Base-by-base conservation (phyloP, 2,888 invertebrate genomes). In the Branchellion lobata region DNA sequence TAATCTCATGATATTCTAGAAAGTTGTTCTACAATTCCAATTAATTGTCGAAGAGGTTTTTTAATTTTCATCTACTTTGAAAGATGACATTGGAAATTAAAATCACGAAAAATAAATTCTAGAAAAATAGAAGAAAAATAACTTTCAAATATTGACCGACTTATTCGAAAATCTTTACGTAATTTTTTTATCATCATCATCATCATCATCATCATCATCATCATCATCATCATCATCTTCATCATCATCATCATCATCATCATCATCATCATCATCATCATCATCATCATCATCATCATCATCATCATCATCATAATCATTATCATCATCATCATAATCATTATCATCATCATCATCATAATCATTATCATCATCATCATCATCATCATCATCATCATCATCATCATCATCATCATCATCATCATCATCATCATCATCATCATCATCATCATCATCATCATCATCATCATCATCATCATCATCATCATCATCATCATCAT, bases 401-500 rank as follows among this genome's bases (percentile, higher is more conserved):
- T 71, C 71, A 29, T 0, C 71, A 29, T 31, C 71, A 18, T 31
- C 71, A 71, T 31, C 71, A 8, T 71, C 33, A 71, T 1, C 71
- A 31, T 29, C 33, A 31, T 24, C 29, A 71, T 29, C 33, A 34
- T 24, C 33, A 71, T 27, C 24, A 61, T 61, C 29, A 71, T 71
- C 71, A 2, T 71, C 71, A 29, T 71, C 71, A 71, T 2, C 71
- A 29, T 71, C 71, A 71, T 71, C 71, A 29, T 73, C 73, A 73
- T 73, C 73, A 40, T 73, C 73, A 73, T 73, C 73, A 47, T 73
- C 73, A 73, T 73, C 73, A 73, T 73, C 47, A 73, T 73, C 73
- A 47, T 73, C 73, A 73, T 73, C 73, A 40, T 73, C 73, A 73
- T 73, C 73, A 34, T 73, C 40, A 34, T 73, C 73, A 73, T 73